phyloP scores from a whole-genome alignment of 2,113 vertebrate species.

The Pseudois nayaur region DNA sequence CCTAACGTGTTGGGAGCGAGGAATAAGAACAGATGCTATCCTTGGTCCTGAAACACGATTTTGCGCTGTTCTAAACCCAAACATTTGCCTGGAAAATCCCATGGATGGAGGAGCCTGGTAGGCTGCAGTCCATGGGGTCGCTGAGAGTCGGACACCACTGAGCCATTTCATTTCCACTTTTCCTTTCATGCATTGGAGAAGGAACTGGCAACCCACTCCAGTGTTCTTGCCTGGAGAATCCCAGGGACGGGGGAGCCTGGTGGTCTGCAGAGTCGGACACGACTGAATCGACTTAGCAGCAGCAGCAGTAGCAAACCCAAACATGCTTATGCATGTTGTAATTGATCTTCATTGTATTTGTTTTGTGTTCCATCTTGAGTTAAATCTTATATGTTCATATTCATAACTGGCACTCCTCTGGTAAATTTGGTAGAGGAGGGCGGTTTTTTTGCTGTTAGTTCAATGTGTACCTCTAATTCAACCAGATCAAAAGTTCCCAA shows the following conservation, averaged over 20 bases:
- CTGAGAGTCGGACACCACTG: too few species aligned
- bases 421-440: background rate
- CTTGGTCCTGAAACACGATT: background rate
- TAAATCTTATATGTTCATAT: background rate
- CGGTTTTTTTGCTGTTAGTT: background rate
- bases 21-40: background rate
- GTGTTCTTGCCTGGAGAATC: background rate
- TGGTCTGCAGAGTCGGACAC: background rate
- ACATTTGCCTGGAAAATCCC: background rate
- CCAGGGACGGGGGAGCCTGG: background rate
- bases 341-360: background rate
- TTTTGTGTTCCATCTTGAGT: background rate
- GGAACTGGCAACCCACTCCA: background rate
- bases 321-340: background rate
- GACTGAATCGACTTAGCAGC: background rate
- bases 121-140: too few species aligned
- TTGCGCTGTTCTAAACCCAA: background rate
- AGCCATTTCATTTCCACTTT: too few species aligned
- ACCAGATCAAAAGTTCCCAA: background rate
- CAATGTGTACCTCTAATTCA: background rate
- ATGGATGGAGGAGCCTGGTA: too few species aligned
- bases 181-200: background rate
- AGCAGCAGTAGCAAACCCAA: background rate
- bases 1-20: background rate
- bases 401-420: background rate